A percentile compares a stretch with the other conserved stretches of the same genome.
These are phyloP conservation scores for Crenichthys baileyi DNA, from an alignment of 2,797 vertebrate genomes.

Conservation along the genomic window DNA sequence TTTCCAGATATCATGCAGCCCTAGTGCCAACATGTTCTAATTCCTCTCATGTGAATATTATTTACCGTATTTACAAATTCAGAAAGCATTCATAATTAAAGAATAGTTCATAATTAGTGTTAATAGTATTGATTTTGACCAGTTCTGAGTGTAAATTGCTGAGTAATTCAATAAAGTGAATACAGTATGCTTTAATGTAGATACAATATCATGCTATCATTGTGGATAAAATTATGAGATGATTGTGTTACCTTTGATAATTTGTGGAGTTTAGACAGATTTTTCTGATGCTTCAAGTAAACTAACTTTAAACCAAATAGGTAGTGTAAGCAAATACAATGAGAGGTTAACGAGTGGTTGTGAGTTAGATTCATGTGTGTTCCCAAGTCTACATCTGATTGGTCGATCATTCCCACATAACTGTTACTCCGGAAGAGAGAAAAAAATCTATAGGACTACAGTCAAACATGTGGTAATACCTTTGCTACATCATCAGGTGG, in stretches of 20 bases:
- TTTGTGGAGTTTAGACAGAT: neutral
- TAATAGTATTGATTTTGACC: no score
- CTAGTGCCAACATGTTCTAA: neutral
- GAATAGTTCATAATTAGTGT: no score
- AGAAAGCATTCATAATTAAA: neutral
- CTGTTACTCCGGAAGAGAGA: neutral
- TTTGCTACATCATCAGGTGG: neutral
- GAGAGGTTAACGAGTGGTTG: neutral
- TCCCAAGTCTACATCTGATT: neutral
- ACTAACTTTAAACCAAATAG: neutral
- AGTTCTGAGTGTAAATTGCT: neutral
- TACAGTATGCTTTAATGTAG: neutral
- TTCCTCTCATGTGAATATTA: neutral
- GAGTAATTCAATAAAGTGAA: neutral
- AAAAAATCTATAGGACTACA: no score
- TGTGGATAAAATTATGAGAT: neutral
- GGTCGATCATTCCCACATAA: neutral
- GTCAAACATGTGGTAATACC: neutral
- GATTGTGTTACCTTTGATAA: neutral
- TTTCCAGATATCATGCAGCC: neutral
- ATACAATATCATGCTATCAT: neutral
- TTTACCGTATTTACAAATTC: neutral
- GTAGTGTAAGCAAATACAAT: no score
- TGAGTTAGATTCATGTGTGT: neutral
- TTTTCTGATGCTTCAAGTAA: neutral